Conservation (phyloP, 2,797 vertebrate species). For the Poecilia wingei region DNA sequence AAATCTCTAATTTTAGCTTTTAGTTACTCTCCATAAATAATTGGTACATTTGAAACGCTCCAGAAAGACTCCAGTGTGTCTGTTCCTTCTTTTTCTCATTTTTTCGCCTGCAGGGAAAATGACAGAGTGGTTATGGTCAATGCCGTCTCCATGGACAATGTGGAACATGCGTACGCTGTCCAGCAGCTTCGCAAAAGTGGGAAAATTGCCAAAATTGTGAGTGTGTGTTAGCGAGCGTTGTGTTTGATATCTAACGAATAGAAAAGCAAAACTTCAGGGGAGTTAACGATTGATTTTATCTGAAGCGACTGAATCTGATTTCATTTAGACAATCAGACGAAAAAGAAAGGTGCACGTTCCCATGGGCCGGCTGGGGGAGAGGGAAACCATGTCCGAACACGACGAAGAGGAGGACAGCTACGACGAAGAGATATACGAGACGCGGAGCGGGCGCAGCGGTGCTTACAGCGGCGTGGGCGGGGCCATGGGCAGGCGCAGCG, state of each 20-base stretch:
- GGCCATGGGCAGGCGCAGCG: conserved; percentile 84
- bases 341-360: conserved; percentile 97
- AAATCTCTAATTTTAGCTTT: conserved; percentile 43
- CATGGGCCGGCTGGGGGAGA: conserved; percentile 87
- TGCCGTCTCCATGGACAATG: conserved; percentile 98
- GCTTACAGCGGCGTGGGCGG: conserved; percentile 82
- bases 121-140: conserved; percentile 99
- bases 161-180: conserved; percentile 97
- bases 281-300: conserved; percentile 16
- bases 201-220: conserved; percentile 99
- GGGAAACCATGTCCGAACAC: conserved; percentile 92
- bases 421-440: conserved; percentile 93
- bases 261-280: neutral
- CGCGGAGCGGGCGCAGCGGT: conserved; percentile 84
- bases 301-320: conserved; percentile 27
- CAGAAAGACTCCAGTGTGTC: conserved; percentile 51
- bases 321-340: conserved; percentile 91
- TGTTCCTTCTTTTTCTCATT: conserved; percentile 30
- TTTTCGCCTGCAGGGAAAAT: conserved; percentile 87
- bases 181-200: conserved; percentile 99
- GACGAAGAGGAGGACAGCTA: conserved; percentile 97
- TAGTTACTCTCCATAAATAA: conserved; percentile 32
- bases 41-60: conserved; percentile 2
- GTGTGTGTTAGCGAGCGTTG: conserved; percentile 56
- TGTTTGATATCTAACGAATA: neutral